Base-by-base conservation (phyloP, 2,113 vertebrate genomes). In the Boleophthalmus pectinirostris region DNA sequence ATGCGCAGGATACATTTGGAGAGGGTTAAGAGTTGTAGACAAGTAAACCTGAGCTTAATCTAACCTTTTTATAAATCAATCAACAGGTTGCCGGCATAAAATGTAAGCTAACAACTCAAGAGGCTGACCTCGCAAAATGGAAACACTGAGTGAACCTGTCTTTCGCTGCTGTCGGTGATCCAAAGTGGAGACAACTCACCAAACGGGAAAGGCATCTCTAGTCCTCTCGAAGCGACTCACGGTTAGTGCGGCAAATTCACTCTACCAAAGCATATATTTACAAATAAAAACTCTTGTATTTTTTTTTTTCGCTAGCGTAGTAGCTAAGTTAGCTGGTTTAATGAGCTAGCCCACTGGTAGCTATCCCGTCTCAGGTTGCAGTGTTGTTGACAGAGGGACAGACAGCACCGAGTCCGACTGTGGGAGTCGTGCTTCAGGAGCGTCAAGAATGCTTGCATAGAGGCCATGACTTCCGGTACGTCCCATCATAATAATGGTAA, bases 331-430 rank as follows among this genome's bases (percentile, higher is more conserved):
- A 79, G 85, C 85, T 81, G 82, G 81, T 90, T 84, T 57, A 81
- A 45, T 81, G 51, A 71, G 84, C 81, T 72, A 79, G 82, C 82
- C 80, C 33, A 78, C 60, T 60, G 56, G 65, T 60, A 73, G 69
- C 78, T 85, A 65, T 77, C 90, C 84, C 80, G 87, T 85, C 81
- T 91, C 89, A 90, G 90, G 88, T 92, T 91, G 81, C 90, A 71
- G 70, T 88, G 77, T 86, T 90, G 90, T 89, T 91, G 89, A 88
- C 88, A 89, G 75, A 78, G 72, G 20, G 77, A 87, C 79, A 74
- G 66, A 69, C 76, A 80, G 79, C 67, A 54, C 68, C 53, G 23
- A 77, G 65, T 66, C 74, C 69, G 80, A 54, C 78, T 80, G 25
- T 4, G 69, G 45, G 20, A 7, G 45, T 0, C 43, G 21, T 24